phyloP scores from a whole-genome alignment of 2,797 vertebrate genomes.

The Glossophaga mutica region DNA sequence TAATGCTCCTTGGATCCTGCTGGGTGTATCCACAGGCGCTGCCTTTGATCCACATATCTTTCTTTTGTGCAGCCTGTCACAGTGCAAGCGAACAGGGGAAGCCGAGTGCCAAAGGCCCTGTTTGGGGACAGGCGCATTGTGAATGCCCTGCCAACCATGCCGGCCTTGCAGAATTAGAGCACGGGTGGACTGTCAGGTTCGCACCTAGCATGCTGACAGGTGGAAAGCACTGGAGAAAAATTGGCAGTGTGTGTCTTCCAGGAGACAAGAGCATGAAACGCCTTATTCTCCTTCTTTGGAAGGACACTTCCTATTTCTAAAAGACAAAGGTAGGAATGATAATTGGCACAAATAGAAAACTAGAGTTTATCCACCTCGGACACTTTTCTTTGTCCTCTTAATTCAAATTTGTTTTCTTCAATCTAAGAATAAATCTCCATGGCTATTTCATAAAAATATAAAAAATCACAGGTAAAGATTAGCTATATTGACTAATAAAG shows the following conservation, averaged over 20 bases:
- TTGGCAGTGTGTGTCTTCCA: background rate
- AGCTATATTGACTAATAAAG: constrained; percentile 20
- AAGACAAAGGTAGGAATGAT: background rate
- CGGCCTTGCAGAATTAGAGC: background rate
- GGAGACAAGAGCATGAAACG: background rate
- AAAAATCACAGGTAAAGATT: background rate
- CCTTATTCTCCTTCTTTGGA: background rate
- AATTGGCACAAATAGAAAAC: background rate
- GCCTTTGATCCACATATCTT: constrained; percentile 28
- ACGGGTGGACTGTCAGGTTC: background rate
- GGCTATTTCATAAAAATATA: background rate
- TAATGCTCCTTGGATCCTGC: background rate
- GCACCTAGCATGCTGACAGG: background rate
- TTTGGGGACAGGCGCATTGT: background rate
- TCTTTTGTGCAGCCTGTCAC: constrained; percentile 1
- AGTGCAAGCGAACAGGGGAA: background rate
- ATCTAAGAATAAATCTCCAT: background rate
- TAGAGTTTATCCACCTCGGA: background rate
- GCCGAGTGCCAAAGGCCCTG: background rate
- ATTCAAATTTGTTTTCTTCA: background rate
- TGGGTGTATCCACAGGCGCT: background rate
- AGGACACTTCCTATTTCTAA: background rate
- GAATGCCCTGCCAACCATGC: background rate
- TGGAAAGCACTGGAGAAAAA: background rate
- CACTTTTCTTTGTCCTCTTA: background rate